Evolutionary conservation across 1,140 invertebrate species (phyloP), one percentile per base, ranked within the genome.

Genomic region (Bombus superbus): DNA sequence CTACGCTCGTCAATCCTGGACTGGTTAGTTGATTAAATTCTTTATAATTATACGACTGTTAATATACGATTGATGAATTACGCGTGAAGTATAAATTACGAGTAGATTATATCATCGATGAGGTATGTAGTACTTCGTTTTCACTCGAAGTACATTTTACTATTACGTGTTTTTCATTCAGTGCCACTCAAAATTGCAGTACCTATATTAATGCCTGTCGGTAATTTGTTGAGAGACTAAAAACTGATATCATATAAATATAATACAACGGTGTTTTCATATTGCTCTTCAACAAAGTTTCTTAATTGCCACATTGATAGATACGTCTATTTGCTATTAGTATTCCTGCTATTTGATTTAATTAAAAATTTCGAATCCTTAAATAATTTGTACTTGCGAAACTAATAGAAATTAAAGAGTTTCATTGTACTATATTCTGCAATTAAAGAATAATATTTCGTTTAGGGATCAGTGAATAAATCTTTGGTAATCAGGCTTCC

Each of bases 11-110:
- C 66, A 72, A 72, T 47, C 25, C 32, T 85, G 9, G 4, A 5
- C 6, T 66, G 13, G 18, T 42, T 32, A n/a, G 35, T 15, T 80
- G 53, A 85, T 85, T 85, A 80, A 80, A 80, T 85, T 72, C 83
- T 13, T 79, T 42, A 25, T 84, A 79, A 77, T 69, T 77, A 72
- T 32, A 47, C 62, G 44, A 76, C 40, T n/a, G 13, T 28, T 59
- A 47, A 47, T 73, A 18, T n/a, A 81, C 10, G 6, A 38, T 13
- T 42, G n/a, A 72, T 59, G 28, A 73, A 64, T 74, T 64, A 74
- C 32, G 18, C 15, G 18, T 32, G 4, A n/a, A 57, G 40, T 15
- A 1, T 13, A 32, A 13, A 10, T 72, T 25, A 32, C n/a, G 13
- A 28, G 18, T 42, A 42, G n/a, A 40, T 10, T 35, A 40, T 62